Conservation (phyloP, 1,140 invertebrate species). For the Sminthurinus signatus region DNA sequence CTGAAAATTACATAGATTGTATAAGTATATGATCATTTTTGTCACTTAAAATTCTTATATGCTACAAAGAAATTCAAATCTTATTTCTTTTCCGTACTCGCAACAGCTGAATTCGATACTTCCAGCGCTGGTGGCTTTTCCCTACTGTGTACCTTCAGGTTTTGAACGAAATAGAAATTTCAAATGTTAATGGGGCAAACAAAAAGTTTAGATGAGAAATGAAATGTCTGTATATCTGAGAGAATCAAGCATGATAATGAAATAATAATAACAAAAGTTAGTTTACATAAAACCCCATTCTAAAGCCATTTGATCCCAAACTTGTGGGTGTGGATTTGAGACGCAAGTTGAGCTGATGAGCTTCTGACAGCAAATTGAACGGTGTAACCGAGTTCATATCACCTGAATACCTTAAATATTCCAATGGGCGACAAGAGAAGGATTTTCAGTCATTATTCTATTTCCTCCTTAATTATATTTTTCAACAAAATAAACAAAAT, state of each 20-base stretch:
- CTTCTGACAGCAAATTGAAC: constrained; percentile 2
- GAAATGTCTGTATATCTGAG: neutral
- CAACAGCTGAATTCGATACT: no score
- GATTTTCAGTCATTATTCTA: neutral
- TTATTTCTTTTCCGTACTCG: no score
- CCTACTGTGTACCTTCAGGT: no score
- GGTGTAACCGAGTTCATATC: constrained; percentile 10
- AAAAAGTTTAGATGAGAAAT: neutral
- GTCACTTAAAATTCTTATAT: neutral
- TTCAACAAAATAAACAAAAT: neutral
- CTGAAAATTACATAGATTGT: neutral
- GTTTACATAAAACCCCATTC: constrained; percentile 4
- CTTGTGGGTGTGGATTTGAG: neutral
- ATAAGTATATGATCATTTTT: neutral
- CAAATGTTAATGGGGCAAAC: neutral
- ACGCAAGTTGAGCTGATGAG: neutral
- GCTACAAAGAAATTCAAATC: no score
- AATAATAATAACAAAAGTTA: neutral
- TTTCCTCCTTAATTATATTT: no score
- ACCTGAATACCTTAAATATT: constrained; percentile 1
- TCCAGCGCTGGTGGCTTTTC: no score
- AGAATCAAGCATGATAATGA: neutral
- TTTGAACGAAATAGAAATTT: no score
- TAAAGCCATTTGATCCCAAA: neutral
- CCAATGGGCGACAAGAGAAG: neutral